Evolutionary conservation across 23 tunicate genomes (phyloP), one percentile per base, ranked within the genome.

Genomic region (Halocynthia roretzi): DNA sequence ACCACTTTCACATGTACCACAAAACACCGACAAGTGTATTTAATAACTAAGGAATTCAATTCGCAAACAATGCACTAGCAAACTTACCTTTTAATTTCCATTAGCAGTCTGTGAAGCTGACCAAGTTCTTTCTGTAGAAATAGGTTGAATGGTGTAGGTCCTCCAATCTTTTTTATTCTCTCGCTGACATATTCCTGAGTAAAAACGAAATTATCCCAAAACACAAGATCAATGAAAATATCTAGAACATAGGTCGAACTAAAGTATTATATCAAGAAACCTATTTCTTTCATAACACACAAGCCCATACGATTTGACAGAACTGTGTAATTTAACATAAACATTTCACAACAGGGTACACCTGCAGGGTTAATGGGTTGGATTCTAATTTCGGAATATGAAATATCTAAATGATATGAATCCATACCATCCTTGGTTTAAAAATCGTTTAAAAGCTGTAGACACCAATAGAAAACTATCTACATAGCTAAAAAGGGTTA

Each of bases 101-200:
- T 55, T n/a, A 89, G 81, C 15, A 89, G 82, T 0, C 51, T 76
- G 5, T 84, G 76, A 31, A 89, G 77, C 76, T 62, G 61, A 50
- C 61, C 76, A 61, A 89, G 71, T 80, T 89, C 96, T 19, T 76
- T 83, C 61, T 89, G 96, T n/a, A 89, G 72, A 52, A 89, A 83
- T 57, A 89, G 31, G 54, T 89, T 89, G 70, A 89, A 89, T 23
- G 96, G 88, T 10, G 96, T 89, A 14, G 64, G 80, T 6, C 96
- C 96, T 8, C 96, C 96, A 7, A 89, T 80, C 71, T 89, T 89
- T 31, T 87, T 83, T 2, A 89, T 76, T 8, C 87, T 73, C 48
- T 89, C 96, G 55, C 40, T 82, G 23, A 89, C 88, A 61, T 83
- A 89, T 49, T 89, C 96, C 96, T 89, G 81, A 7, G 44, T 17